Conservation (phyloP, 2,888 invertebrate species). For the Mayetiola destructor region DNA sequence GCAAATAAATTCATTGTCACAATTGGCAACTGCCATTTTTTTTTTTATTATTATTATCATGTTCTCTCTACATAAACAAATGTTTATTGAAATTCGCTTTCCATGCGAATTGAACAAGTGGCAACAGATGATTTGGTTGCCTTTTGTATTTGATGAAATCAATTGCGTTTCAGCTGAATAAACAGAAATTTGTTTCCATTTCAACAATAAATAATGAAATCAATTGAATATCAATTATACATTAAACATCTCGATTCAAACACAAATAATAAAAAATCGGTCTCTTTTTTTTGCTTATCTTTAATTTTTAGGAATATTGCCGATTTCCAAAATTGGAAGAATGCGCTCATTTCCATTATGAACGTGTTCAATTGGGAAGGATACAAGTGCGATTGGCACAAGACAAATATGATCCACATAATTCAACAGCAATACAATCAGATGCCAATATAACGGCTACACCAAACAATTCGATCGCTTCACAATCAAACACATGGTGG, state of each 20-base stretch:
- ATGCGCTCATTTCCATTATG: conserved; percentile 98
- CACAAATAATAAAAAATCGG: not conserved
- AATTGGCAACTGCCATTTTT: too few species aligned
- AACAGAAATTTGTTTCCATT: not conserved
- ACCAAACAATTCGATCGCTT: conserved; percentile 28
- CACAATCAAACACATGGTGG: conserved; percentile 40
- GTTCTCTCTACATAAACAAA: too few species aligned
- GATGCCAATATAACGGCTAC: not conserved
- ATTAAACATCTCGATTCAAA: too few species aligned
- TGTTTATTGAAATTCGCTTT: too few species aligned
- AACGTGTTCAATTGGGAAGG: conserved; percentile 77
- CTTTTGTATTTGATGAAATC: too few species aligned
- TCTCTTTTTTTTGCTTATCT: not conserved
- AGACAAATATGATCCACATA: conserved; percentile 36
- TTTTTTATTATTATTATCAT: too few species aligned
- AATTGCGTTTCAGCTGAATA: not conserved
- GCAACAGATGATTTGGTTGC: too few species aligned
- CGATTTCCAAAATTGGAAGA: conserved; percentile 83
- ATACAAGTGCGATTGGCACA: conserved; percentile 42
- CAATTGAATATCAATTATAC: too few species aligned
- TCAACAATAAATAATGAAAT: too few species aligned
- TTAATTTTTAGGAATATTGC: conserved; percentile 30
- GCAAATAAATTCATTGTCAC: too few species aligned
- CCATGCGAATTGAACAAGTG: too few species aligned
- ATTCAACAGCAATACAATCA: conserved; percentile 28